phyloP scores from a whole-genome alignment of 2,888 invertebrate genomes.

The Microdon myrmicae region DNA sequence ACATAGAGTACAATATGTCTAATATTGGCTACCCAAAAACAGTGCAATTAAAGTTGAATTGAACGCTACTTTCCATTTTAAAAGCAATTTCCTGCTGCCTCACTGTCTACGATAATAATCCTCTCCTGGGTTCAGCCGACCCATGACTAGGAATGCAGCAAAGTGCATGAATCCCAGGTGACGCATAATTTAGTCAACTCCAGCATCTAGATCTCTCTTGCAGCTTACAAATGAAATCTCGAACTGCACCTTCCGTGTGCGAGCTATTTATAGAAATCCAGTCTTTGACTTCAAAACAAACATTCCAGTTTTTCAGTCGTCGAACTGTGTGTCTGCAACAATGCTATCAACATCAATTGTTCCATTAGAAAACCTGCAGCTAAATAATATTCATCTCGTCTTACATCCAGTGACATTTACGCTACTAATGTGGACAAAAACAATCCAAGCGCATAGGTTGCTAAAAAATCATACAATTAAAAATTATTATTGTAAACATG shows the following conservation, averaged over 20 bases:
- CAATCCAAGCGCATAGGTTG: no score
- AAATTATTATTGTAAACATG: no score
- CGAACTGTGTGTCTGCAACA: conserved; percentile 29
- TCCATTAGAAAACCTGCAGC: no score
- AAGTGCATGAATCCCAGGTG: conserved; percentile 13
- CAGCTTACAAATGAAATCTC: no score
- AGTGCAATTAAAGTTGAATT: no score
- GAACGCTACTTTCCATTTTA: not conserved
- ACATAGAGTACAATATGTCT: no score
- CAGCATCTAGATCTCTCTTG: not conserved
- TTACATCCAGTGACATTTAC: no score
- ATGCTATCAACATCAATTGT: conserved; percentile 41
- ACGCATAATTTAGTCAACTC: conserved; percentile 19
- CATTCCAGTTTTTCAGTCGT: conserved; percentile 44
- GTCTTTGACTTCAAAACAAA: conserved; percentile 47
- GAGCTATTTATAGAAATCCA: conserved; percentile 50
- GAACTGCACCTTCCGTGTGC: no score
- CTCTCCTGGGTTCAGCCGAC: conserved; percentile 29
- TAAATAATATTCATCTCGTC: no score
- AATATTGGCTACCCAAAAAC: no score
- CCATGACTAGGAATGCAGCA: conserved; percentile 36
- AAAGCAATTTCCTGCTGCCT: conserved; percentile 31
- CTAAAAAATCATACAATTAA: no score
- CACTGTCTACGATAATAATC: conserved; percentile 44
- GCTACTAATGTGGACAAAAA: no score